These are phyloP conservation scores for Cacatua alba DNA, from an alignment of 2,113 vertebrate genomes.

Conservation along the genomic window DNA sequence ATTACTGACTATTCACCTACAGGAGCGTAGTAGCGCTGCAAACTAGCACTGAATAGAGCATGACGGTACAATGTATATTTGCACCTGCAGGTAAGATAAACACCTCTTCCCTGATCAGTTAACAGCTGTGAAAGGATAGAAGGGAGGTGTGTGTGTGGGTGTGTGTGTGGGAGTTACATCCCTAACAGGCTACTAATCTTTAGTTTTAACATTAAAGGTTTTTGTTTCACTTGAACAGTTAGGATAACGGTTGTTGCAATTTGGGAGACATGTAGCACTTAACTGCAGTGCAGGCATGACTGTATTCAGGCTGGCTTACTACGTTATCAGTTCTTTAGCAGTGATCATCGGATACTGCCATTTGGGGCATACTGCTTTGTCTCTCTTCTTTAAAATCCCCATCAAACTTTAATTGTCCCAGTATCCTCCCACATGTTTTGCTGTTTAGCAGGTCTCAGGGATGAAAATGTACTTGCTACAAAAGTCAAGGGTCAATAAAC, in stretches of 20 bases:
- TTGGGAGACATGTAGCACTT: neutral
- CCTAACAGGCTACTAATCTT: neutral
- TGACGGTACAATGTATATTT: fast-evolving
- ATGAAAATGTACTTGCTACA: neutral
- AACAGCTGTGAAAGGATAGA: neutral
- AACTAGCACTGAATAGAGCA: neutral
- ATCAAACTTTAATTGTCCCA: neutral
- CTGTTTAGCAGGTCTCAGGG: neutral
- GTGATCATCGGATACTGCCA: neutral
- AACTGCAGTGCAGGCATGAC: neutral
- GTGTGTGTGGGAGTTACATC: neutral
- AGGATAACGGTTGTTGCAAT: neutral
- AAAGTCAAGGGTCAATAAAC: neutral
- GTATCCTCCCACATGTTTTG: neutral
- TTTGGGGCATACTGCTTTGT: neutral
- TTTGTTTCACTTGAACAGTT: neutral
- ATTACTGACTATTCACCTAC: neutral
- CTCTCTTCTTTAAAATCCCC: neutral
- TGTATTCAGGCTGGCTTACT: neutral
- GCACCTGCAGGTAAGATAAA: neutral
- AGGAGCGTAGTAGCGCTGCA: neutral
- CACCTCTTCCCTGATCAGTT: neutral
- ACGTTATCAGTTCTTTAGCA: neutral
- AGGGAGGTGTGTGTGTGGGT: fast-evolving
- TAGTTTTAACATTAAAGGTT: neutral